Conservation (phyloP, 2,113 vertebrate species). For the Sylvietta virens region DNA sequence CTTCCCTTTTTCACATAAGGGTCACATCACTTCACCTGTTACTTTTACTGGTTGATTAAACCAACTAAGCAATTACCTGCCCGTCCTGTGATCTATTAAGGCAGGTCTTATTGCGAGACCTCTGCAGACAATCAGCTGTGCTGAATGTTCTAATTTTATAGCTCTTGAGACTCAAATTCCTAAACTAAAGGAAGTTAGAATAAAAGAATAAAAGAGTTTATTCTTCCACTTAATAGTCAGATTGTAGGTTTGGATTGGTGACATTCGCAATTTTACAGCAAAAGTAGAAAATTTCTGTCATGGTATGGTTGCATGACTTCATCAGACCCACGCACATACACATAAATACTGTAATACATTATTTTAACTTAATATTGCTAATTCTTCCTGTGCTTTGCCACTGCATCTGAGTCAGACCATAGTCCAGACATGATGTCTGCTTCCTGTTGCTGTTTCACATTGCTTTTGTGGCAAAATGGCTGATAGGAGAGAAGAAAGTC, state of each 20-base stretch:
- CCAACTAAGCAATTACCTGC: not conserved
- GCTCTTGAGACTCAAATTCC: not conserved
- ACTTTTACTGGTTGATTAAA: not conserved
- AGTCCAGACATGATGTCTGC: conserved; percentile 15
- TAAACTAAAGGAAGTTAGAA: too few species aligned
- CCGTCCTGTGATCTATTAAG: not conserved
- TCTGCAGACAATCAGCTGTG: not conserved
- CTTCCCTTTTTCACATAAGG: not conserved
- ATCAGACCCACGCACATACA: not conserved
- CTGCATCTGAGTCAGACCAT: not conserved
- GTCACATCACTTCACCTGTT: not conserved
- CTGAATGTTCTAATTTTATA: not conserved
- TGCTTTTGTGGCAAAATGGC: conserved; percentile 11
- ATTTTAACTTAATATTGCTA: not conserved
- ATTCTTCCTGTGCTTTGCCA: not conserved
- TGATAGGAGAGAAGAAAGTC: not conserved
- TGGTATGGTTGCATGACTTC: not conserved
- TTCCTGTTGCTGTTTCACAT: not conserved
- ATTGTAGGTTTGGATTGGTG: not conserved
- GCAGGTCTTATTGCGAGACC: not conserved
- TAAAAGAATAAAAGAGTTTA: not conserved
- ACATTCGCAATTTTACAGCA: not conserved
- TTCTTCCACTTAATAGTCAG: not conserved
- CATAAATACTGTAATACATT: not conserved
- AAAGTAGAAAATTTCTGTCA: not conserved